A percentile compares a stretch with the other conserved stretches of the same genome.
These are phyloP conservation scores for Scaptomyza cyrtandrae DNA, from an alignment of 2,888 invertebrate species.

Conservation along the genomic window DNA sequence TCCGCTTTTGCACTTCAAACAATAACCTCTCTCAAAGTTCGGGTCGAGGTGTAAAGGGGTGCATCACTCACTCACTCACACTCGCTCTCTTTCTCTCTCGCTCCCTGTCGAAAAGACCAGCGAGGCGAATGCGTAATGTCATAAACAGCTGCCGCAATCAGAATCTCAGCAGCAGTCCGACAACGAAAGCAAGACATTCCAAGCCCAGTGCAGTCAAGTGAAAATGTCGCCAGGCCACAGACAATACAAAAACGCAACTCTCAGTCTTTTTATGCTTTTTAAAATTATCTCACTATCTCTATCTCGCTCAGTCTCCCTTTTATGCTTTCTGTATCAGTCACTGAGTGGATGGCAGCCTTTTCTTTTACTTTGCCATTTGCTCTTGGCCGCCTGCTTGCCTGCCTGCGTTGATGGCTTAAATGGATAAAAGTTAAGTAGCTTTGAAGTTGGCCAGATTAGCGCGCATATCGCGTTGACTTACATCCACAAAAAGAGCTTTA, in stretches of 20 bases:
- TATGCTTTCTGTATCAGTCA: constrained; percentile 7
- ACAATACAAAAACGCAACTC: constrained; percentile 41
- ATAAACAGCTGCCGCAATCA: constrained; percentile 75
- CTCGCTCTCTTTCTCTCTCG: too few relatives aligned
- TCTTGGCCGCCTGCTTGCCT: constrained; percentile 33
- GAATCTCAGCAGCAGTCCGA: constrained; percentile 69
- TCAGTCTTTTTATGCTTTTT: neutral
- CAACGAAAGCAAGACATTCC: constrained; percentile 62
- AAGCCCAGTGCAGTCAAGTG: constrained; percentile 68
- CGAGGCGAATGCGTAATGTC: constrained; percentile 77
- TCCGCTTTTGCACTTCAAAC: constrained; percentile 26
- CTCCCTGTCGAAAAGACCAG: constrained; percentile 52
- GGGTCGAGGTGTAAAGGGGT: neutral
- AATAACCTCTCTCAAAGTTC: constrained; percentile 17
- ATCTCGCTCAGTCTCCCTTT: neutral
- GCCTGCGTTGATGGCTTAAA: constrained; percentile 74
- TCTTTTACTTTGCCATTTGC: constrained; percentile 66
- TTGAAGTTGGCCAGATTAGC: constrained; percentile 76
- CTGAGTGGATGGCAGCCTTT: constrained; percentile 23
- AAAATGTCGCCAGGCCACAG: constrained; percentile 72
- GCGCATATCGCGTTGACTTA: constrained; percentile 69
- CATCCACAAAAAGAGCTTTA: constrained; percentile 51
- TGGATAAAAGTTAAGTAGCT: constrained; percentile 77
- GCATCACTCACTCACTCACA: neutral
- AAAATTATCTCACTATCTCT: constrained; percentile 7